phyloP scores from a whole-genome alignment of 2,797 vertebrate genomes.

The Pantherophis vulpinus region DNA sequence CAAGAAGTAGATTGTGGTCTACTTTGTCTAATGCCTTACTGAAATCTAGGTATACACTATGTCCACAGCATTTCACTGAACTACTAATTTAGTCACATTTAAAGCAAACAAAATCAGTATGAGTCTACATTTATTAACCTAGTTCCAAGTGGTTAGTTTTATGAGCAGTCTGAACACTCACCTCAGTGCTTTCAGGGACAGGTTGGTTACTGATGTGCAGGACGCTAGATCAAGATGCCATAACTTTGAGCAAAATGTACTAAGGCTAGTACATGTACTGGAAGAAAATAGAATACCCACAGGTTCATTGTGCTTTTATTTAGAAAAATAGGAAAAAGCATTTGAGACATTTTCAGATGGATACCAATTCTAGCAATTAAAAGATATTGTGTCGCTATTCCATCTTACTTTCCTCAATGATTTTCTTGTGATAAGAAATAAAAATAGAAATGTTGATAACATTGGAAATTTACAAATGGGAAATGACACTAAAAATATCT shows the following conservation, averaged over 20 bases:
- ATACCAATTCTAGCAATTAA: background rate
- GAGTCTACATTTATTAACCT: no score
- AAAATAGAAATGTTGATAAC: background rate
- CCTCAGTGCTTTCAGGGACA: conserved; percentile 97
- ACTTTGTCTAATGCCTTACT: no score
- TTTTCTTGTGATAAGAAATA: background rate
- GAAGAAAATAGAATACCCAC: conserved; percentile 38
- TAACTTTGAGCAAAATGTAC: conserved; percentile 98
- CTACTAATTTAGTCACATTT: no score
- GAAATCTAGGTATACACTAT: no score
- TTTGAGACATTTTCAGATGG: background rate
- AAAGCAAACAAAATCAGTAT: background rate
- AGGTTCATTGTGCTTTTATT: background rate
- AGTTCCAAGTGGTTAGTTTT: background rate
- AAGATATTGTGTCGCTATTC: background rate
- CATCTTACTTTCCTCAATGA: background rate
- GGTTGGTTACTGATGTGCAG: conserved; percentile 97
- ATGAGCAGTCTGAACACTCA: conserved; percentile 46
- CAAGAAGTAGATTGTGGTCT: no score
- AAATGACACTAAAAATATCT: background rate
- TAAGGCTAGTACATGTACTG: conserved; percentile 96
- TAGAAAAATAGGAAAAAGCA: background rate
- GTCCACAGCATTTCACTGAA: no score
- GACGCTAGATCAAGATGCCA: conserved; percentile 94
- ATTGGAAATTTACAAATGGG: background rate